phyloP scores from a whole-genome alignment of 2,797 vertebrate genomes.

The Pseudochaenichthys georgianus region DNA sequence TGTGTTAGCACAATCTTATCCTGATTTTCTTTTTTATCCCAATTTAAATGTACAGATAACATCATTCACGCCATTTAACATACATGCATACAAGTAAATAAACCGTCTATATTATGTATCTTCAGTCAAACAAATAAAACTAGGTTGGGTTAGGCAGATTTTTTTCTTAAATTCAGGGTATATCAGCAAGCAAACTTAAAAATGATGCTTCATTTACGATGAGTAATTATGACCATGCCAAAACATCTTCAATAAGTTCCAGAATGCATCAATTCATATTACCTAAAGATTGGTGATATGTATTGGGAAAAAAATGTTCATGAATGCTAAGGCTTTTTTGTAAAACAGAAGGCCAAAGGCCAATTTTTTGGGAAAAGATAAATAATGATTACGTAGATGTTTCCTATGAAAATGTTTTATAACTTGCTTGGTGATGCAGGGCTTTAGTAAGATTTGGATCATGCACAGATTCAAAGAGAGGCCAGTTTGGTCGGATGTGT shows the following conservation, averaged over 20 bases:
- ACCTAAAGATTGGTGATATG: not conserved
- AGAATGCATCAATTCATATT: not conserved
- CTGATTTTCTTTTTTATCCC: not conserved
- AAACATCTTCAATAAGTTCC: not conserved
- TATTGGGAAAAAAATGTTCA: not conserved
- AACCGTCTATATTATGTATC: not conserved
- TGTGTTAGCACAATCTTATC: not conserved
- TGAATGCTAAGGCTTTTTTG: not conserved
- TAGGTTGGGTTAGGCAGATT: not conserved
- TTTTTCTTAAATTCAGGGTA: not conserved
- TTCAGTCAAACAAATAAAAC: constrained; percentile 1
- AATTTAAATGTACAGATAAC: too few species aligned
- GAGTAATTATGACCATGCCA: not conserved
- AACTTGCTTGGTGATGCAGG: not conserved
- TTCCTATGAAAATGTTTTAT: not conserved
- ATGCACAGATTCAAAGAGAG: constrained; percentile 6
- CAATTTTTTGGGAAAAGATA: not conserved
- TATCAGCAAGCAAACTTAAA: not conserved
- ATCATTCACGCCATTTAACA: too few species aligned
- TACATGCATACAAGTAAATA: not conserved
- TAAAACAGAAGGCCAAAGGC: not conserved
- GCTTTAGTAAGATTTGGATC: constrained; percentile 4
- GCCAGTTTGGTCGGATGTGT: constrained; percentile 40
- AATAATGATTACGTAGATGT: constrained; percentile 2
- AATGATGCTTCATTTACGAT: not conserved